A percentile compares a stretch with the other conserved stretches of the same genome.
phyloP scores from a whole-genome alignment of 1,140 invertebrate species.

The Tyrophagus putrescentiae region DNA sequence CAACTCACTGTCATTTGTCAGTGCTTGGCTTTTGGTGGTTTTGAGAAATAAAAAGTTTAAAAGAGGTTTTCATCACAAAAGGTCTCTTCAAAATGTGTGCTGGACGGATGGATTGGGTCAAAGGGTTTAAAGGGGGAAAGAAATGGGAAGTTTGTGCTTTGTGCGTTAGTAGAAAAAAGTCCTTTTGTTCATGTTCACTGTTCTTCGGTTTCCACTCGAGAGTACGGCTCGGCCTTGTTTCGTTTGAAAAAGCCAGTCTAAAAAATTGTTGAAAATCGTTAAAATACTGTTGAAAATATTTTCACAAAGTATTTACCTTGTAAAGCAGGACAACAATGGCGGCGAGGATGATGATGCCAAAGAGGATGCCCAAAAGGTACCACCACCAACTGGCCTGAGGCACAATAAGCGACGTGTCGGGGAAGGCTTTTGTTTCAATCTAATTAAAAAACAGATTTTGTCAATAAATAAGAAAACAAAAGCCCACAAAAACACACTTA shows the following conservation, averaged over 20 bases:
- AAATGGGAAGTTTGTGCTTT: no score
- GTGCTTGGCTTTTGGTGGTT: no score
- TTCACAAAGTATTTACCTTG: constrained; percentile 37
- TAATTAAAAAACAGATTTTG: constrained; percentile 31
- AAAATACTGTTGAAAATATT: not conserved
- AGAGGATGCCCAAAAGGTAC: constrained; percentile 58
- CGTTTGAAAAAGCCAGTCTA: constrained; percentile 70
- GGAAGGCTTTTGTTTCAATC: constrained; percentile 63
- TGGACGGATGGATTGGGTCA: no score
- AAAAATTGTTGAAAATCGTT: not conserved
- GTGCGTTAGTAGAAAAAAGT: no score
- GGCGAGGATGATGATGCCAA: constrained; percentile 59
- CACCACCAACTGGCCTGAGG: constrained; percentile 57
- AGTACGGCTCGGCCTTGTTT: constrained; percentile 37
- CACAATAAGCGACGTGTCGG: constrained; percentile 51
- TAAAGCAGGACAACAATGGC: constrained; percentile 58
- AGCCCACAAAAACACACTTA: constrained; percentile 18
- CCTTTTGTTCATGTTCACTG: no score
- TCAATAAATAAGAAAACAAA: constrained; percentile 17
- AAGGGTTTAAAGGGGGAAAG: no score
- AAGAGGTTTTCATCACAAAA: no score
- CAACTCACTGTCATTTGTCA: no score
- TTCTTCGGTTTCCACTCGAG: not conserved
- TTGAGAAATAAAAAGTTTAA: no score
- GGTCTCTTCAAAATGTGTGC: no score